Evolutionary conservation across 2,888 invertebrate genomes (phyloP).

Genomic region (Agapetus fuscipes): DNA sequence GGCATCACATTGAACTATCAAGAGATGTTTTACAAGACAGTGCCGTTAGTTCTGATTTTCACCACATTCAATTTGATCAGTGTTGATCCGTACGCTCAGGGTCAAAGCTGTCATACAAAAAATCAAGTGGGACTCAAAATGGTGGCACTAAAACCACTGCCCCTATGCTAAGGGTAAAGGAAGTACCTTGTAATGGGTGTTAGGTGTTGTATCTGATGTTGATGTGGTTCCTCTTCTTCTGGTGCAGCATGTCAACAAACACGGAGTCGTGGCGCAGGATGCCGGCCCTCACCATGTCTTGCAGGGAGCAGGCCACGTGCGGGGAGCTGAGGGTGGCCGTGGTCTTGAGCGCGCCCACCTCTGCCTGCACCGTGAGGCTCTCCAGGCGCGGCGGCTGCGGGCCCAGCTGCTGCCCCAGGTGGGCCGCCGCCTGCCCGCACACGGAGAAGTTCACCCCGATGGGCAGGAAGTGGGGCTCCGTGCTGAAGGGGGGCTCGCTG

Average conservation of each 20-base stretch:
- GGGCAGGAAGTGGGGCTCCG: neutral
- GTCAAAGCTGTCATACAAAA: too few species aligned
- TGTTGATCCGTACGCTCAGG: too few species aligned
- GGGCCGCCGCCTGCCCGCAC: neutral
- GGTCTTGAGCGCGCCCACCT: constrained; percentile 1
- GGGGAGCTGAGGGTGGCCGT: constrained; percentile 3
- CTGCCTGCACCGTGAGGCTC: constrained; percentile 5
- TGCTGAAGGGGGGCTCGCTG: neutral
- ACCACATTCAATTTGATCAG: too few species aligned
- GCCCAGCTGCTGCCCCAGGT: constrained; percentile 3
- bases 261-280: constrained; percentile 2
- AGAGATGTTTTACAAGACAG: too few species aligned
- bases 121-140: too few species aligned
- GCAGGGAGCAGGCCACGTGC: constrained; percentile 8
- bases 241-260: constrained; percentile 5
- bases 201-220: too few species aligned
- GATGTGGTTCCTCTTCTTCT: constrained; percentile 4
- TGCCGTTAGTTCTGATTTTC: too few species aligned
- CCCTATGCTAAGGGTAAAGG: too few species aligned
- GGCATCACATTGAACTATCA: too few species aligned
- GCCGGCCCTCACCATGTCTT: constrained; percentile 9
- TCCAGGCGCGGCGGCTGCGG: constrained; percentile 7
- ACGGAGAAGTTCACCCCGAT: constrained; percentile 12
- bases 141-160: too few species aligned
- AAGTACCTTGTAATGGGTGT: too few species aligned